Conservation (phyloP, 2,797 vertebrate species). For the Margarornis squamiger region DNA sequence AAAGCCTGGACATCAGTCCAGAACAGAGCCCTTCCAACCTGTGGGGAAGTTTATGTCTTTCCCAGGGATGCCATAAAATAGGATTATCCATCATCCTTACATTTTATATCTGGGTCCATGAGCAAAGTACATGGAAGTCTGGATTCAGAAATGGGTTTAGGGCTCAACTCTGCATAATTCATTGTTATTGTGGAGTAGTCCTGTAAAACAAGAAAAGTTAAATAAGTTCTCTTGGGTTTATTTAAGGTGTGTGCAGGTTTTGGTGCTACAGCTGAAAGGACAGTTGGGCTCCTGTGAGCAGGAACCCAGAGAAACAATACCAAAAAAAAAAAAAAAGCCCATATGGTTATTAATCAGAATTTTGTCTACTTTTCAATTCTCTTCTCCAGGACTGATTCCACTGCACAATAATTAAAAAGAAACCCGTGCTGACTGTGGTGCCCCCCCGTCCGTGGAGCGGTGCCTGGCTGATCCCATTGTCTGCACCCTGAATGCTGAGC, state of each 20-base stretch:
- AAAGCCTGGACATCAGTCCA: not conserved
- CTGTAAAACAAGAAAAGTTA: not conserved
- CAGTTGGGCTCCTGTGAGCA: not conserved
- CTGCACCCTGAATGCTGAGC: conserved; percentile 54
- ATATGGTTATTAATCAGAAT: conserved; percentile 36
- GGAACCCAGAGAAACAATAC: not conserved
- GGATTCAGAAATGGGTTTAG: not conserved
- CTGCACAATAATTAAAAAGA: conserved; percentile 40
- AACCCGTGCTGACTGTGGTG: not conserved
- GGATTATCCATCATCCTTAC: not conserved
- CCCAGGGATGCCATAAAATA: not conserved
- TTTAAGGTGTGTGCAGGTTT: not conserved
- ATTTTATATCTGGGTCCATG: not conserved
- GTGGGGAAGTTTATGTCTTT: not conserved
- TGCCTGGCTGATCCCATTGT: conserved; percentile 67
- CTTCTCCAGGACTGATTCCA: conserved; percentile 25
- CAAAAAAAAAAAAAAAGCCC: accelerated
- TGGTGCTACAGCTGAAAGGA: not conserved
- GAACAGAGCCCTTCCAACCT: not conserved
- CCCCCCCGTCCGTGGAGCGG: not conserved
- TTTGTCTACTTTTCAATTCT: conserved; percentile 13
- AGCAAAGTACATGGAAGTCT: not conserved
- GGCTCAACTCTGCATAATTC: not conserved
- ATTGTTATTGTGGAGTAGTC: not conserved
- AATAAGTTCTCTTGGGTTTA: not conserved